A percentile compares a stretch with the other conserved stretches of the same genome.
These are phyloP conservation scores for Drosophila teissieri DNA, from an alignment of 1,140 invertebrate genomes.

Conservation along the genomic window DNA sequence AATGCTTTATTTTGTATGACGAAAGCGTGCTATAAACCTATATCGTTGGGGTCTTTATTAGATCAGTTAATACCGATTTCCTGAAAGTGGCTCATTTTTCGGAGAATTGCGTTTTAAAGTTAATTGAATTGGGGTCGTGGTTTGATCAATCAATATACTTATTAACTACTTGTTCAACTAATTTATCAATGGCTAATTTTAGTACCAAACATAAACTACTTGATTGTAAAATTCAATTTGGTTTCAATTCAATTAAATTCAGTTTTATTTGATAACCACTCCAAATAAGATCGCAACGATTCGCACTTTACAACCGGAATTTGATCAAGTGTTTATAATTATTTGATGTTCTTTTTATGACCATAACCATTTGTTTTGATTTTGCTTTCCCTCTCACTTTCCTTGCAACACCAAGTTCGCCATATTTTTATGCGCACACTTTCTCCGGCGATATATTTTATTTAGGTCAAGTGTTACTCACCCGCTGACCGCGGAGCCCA, in stretches of 20 bases:
- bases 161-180: neutral
- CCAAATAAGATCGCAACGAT: neutral
- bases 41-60: conserved; percentile 1
- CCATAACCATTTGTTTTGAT: conserved; percentile 18
- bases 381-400: conserved; percentile 44
- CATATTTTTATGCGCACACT: conserved; percentile 45
- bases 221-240: neutral
- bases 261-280: no score
- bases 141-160: neutral
- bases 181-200: neutral
- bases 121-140: neutral
- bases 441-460: conserved; percentile 47
- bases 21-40: conserved; percentile 14
- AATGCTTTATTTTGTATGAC: conserved; percentile 33
- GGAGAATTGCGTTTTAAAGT: neutral
- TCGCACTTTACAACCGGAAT: conserved; percentile 14
- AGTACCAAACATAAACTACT: no score
- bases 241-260: no score
- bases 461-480: conserved; percentile 58
- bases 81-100: neutral
- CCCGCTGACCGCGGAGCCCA: conserved; percentile 19
- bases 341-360: conserved; percentile 28
- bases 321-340: conserved; percentile 12
- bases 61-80: conserved; percentile 9
- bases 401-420: conserved; percentile 26